Evolutionary conservation across 2,888 invertebrate genomes (phyloP).

Genomic region (Drosophila atroscutellata): DNA sequence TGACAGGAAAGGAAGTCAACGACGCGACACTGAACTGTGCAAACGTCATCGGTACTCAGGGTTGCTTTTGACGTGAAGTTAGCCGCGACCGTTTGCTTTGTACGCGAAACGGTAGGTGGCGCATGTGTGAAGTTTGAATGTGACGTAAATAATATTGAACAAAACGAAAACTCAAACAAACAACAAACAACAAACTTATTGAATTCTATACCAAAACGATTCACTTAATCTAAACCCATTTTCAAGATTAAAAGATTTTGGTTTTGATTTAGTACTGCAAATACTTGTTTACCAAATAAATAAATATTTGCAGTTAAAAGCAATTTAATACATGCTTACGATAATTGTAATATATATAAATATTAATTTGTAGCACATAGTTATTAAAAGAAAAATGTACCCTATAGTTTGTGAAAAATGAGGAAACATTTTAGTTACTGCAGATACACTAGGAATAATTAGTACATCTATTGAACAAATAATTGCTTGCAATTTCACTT

Average conservation of each 20-base stretch:
- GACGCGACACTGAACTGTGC: conserved; percentile 74
- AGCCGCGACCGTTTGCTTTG: neutral
- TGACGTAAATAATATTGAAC: neutral
- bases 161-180: neutral
- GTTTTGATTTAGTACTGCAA: neutral
- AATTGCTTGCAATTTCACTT: neutral
- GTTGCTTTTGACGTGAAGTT: conserved; percentile 46
- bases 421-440: neutral
- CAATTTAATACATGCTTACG: neutral
- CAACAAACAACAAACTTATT: neutral
- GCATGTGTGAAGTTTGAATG: conserved; percentile 3
- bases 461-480: neutral
- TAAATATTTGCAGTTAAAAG: too few relatives aligned
- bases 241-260: neutral
- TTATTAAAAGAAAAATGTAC: neutral
- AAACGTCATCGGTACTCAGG: conserved; percentile 48
- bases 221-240: neutral
- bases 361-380: neutral
- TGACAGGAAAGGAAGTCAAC: conserved; percentile 84
- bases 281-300: neutral
- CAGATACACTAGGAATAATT: neutral
- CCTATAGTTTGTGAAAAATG: neutral
- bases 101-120: conserved; percentile 32
- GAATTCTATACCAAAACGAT: neutral
- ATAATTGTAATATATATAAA: neutral